Evolutionary conservation across 2,888 invertebrate species (phyloP), one percentile per base, ranked within the genome.

Genomic region (Ditylenchus weischeri): DNA sequence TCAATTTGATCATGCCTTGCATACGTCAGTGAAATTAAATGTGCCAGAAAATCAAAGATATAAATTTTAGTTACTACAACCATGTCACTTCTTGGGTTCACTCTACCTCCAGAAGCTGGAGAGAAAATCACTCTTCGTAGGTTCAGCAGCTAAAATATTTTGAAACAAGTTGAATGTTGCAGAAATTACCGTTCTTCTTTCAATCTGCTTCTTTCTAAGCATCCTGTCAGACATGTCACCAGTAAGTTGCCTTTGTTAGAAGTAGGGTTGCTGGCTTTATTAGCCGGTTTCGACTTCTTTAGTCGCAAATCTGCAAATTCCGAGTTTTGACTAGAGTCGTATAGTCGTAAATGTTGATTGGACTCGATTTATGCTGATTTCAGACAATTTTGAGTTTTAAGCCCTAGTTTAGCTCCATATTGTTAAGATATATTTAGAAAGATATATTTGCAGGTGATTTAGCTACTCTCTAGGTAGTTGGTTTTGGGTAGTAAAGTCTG

Each of bases 221-320:
- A 90, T 94, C 88, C 92, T 94, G 85, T 93, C 93, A 81, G 93
- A 94, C 89, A 92, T 92, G 88, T 90, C 93, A 89, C 93, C 95
- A 54, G 49, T 43, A 43, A 43, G 15, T 13, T 43, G 43, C 15
- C 8, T 8, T 3, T 43, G 15, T 43, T 43, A 43, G 43, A 43
- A 43, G 8, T 10, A 43, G 15, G 29, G 29, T 4, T 29, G 29
- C 5, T 29, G 29, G 29, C 29, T 29, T 5, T 29, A 29, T 29
- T 29, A 29, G 29, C 29, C 5, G 29, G 29, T 29, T 29, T 29
- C 29, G 2, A 29, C 29, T 29, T 29, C 5, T 29, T 29, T 29
- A 5, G 29, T 29, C 29, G 2, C 5, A 29, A 29, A 29, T 29
- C 5, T 5, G 29, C 29, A 29, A 4, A 4, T 29, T 29, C 29